phyloP scores from a whole-genome alignment of 2,888 invertebrate species.

The Helleia helle region DNA sequence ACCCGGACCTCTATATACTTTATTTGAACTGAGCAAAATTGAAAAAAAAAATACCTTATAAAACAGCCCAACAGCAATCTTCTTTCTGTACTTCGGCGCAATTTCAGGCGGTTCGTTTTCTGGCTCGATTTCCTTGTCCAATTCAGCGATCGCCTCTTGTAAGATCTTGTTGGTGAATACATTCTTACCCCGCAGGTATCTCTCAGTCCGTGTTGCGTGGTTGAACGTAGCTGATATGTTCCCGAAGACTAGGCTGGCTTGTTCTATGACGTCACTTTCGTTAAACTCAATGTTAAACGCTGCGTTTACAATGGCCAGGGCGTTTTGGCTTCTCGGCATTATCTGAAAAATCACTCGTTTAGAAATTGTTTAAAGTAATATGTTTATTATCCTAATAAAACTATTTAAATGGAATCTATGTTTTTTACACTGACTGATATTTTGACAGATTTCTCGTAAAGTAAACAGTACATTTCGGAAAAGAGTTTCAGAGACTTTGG shows the following conservation, averaged over 20 bases:
- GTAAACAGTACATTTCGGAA: no score
- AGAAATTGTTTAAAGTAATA: no score
- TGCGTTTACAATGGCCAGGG: constrained; percentile 84
- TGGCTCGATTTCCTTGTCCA: constrained; percentile 77
- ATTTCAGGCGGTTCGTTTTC: constrained; percentile 78
- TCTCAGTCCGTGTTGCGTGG: constrained; percentile 76
- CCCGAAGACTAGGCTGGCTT: constrained; percentile 77
- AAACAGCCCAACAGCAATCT: constrained; percentile 81
- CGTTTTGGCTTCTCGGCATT: constrained; percentile 82
- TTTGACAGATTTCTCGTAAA: no score
- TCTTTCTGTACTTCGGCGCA: constrained; percentile 78
- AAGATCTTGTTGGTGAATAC: constrained; percentile 49
- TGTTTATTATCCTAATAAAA: no score
- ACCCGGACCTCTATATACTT: no score
- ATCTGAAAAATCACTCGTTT: constrained; percentile 71
- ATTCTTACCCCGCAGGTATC: constrained; percentile 56
- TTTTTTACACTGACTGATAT: no score
- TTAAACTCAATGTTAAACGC: constrained; percentile 77
- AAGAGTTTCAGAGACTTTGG: no score
- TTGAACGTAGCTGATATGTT: constrained; percentile 73
- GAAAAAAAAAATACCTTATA: constrained; percentile 81
- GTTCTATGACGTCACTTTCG: constrained; percentile 31
- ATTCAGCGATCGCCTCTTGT: constrained; percentile 59
- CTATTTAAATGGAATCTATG: no score
- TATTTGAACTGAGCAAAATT: no score